phyloP scores from a whole-genome alignment of 2,888 invertebrate genomes.

The Tetragonula carbonaria region DNA sequence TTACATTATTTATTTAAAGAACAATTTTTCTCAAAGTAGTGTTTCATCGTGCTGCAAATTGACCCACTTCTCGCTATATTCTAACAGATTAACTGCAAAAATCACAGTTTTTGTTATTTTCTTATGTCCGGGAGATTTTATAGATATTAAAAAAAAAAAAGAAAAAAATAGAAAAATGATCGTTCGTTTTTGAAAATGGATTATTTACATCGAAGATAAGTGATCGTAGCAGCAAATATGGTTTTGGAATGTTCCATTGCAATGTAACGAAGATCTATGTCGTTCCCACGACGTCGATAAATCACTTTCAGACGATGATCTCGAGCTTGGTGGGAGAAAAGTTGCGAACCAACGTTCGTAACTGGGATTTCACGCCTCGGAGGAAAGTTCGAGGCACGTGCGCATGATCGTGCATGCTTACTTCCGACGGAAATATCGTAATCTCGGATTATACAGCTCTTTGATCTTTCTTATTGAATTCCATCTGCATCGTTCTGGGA shows the following conservation, averaged over 20 bases:
- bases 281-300: conserved; percentile 20
- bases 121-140: background rate
- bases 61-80: background rate
- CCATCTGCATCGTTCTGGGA: no score
- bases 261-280: background rate
- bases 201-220: background rate
- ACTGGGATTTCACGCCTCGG: conserved; percentile 23
- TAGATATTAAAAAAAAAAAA: background rate
- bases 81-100: background rate
- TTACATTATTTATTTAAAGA: background rate
- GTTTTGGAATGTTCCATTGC: background rate
- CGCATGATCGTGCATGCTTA: conserved; percentile 33
- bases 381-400: conserved; percentile 24
- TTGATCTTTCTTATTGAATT: conserved; percentile 20
- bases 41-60: background rate
- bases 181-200: no score
- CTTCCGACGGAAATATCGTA: conserved; percentile 9
- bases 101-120: background rate
- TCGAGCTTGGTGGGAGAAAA: conserved; percentile 9
- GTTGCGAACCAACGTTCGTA: conserved; percentile 15
- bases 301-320: conserved; percentile 32
- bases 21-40: background rate
- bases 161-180: background rate
- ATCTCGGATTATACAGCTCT: conserved; percentile 1
- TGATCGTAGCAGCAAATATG: background rate